Evolutionary conservation across 1,140 invertebrate species (phyloP), one percentile per base, ranked within the genome.

Genomic region (Papilio polyxenes): DNA sequence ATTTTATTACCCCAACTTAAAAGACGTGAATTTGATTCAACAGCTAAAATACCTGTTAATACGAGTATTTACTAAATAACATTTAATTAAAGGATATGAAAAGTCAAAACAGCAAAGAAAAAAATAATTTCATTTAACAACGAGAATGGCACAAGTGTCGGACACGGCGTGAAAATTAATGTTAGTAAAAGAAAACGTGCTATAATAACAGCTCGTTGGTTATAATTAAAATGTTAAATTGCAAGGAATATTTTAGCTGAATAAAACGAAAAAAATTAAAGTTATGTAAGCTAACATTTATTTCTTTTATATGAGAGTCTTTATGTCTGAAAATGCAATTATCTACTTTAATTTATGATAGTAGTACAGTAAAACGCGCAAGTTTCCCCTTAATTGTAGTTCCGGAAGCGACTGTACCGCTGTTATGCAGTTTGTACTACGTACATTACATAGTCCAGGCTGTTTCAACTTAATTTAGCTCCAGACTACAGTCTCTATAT

Each of bases 401-500:
- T 76, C 17, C 20, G n/a, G 2, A 76, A 75, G 17, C 44, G 40
- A 53, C 75, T 76, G 75, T 53, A 53, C n/a, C 20, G 11, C 2
- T 23, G 72, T 48, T 44, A 44, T 74, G 37, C 37, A 44, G 37
- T 74, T 74, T 74, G 62, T 75, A 48, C 5, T 7, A 48, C 72
- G 72, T 44, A 74, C 31, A 74, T 74, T 17, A 82, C 82, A 80
- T 65, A 83, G 78, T 53, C 77, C 69, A 83, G 17, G 82, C 81
- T 84, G 82, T 75, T 40, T 59, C 56, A 82, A 83, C 79, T 87
- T 88, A 89, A 91, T 90, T 89, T 87, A 85, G 85, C 83, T 84
- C 74, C 82, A 81, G 87, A 87, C 84, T 89, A 85, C 87, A 87
- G 79, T 84, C 56, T 84, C 56, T 87, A 87, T 89, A 86, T 90